phyloP scores from a whole-genome alignment of 2,888 invertebrate genomes.

The Erebia aethiops region DNA sequence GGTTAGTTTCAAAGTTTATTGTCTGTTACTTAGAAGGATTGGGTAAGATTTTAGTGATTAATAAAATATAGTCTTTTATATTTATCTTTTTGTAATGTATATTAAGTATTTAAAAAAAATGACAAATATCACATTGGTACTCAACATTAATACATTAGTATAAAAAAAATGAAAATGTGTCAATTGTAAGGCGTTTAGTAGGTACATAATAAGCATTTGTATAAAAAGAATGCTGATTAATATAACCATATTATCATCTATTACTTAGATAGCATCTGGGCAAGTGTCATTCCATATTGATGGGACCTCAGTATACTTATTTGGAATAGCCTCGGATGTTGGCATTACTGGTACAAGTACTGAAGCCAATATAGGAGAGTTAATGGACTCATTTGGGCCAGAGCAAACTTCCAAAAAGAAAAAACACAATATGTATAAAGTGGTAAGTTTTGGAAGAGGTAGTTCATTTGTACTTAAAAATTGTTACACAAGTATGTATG shows the following conservation, averaged over 20 bases:
- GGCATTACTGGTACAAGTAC: slow-evolving; percentile 78
- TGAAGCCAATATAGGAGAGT: slow-evolving; percentile 80
- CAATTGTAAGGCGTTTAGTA: too few species aligned
- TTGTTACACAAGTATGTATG: too few species aligned
- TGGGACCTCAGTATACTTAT: slow-evolving; percentile 85
- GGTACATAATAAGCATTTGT: too few species aligned
- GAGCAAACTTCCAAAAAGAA: slow-evolving; percentile 74
- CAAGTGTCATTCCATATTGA: slow-evolving; percentile 88
- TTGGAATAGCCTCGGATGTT: slow-evolving; percentile 84
- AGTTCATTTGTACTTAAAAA: not conserved
- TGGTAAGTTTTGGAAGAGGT: slow-evolving; percentile 55
- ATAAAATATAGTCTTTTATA: too few species aligned
- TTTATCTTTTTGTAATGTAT: too few species aligned
- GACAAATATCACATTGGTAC: too few species aligned
- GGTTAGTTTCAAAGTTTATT: slow-evolving; percentile 57
- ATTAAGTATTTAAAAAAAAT: too few species aligned
- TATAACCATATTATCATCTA: not conserved
- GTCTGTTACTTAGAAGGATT: too few species aligned
- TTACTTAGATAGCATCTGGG: slow-evolving; percentile 85
- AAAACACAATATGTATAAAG: slow-evolving; percentile 63
- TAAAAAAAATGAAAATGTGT: too few species aligned
- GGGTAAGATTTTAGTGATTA: too few species aligned
- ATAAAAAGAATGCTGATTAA: too few species aligned
- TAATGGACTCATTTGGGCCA: slow-evolving; percentile 69
- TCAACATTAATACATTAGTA: too few species aligned